Percentiles rank a stretch among this genome's conserved stretches.
These are phyloP conservation scores for Pseudolycoriella hygida DNA, from an alignment of 2,888 invertebrate species.

Conservation along the genomic window DNA sequence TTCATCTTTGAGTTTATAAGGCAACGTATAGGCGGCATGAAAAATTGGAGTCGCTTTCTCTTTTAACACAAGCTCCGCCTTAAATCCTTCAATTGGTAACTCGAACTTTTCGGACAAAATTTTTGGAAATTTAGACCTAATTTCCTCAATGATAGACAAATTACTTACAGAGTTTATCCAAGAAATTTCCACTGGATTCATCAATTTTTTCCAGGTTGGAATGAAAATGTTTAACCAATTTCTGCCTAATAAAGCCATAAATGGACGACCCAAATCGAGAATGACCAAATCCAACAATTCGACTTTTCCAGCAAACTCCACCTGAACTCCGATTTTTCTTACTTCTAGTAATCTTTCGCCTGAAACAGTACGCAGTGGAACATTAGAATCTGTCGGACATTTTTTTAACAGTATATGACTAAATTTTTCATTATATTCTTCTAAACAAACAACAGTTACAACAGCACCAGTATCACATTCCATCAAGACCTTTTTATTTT, in stretches of 20 bases:
- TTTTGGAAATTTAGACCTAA: not conserved
- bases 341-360: not conserved
- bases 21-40: not conserved
- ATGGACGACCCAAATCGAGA: not conserved
- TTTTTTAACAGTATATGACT: too few relatives aligned
- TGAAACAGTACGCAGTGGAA: not conserved
- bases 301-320: not conserved
- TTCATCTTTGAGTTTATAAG: not conserved
- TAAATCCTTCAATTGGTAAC: not conserved
- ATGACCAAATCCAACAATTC: not conserved
- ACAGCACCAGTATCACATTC: not conserved
- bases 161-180: not conserved
- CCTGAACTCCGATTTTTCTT: not conserved
- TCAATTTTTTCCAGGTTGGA: not conserved
- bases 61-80: not conserved
- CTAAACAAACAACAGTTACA: not conserved
- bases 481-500: too few relatives aligned
- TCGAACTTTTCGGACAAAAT: not conserved
- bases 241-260: not conserved
- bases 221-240: not conserved
- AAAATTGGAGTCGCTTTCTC: constrained; percentile 1
- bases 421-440: too few relatives aligned
- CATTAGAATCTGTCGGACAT: not conserved
- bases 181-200: not conserved
- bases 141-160: not conserved